A percentile compares a stretch with the other conserved stretches of the same genome.
These are phyloP conservation scores for Pogonus chalceus DNA, from an alignment of 1,140 invertebrate genomes.

Conservation along the genomic window DNA sequence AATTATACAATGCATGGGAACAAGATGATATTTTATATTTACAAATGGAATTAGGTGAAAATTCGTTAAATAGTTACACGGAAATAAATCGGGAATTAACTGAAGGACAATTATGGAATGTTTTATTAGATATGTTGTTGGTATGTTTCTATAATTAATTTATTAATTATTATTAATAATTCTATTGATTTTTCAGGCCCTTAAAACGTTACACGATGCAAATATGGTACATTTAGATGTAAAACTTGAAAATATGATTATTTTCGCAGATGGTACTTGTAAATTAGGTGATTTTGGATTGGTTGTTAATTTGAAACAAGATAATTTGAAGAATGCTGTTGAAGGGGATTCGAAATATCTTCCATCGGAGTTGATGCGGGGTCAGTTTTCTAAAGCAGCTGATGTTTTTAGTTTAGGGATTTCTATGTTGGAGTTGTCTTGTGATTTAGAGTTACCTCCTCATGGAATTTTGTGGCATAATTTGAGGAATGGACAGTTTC, in stretches of 20 bases:
- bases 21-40: constrained; percentile 59
- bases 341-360: constrained; percentile 72
- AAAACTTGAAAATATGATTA: constrained; percentile 67
- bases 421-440: constrained; percentile 59
- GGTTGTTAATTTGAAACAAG: constrained; percentile 52
- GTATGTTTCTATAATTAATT: constrained; percentile 9
- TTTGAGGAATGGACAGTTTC: constrained; percentile 42
- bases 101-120: constrained; percentile 35
- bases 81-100: constrained; percentile 34
- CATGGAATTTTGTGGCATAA: constrained; percentile 59
- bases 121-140: constrained; percentile 32
- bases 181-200: constrained; percentile 39
- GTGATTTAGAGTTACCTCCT: constrained; percentile 57
- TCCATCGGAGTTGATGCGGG: constrained; percentile 59
- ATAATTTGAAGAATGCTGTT: constrained; percentile 27
- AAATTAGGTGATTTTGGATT: constrained; percentile 70
- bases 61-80: constrained; percentile 39
- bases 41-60: constrained; percentile 59
- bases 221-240: constrained; percentile 66
- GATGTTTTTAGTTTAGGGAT: constrained; percentile 63
- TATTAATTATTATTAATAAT: not conserved
- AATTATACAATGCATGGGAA: constrained; percentile 64
- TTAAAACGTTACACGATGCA: constrained; percentile 55
- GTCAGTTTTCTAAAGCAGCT: constrained; percentile 47
- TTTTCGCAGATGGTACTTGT: constrained; percentile 47